Conservation (phyloP, 1,140 invertebrate genomes). For the Meloidogyne hapla region DNA sequence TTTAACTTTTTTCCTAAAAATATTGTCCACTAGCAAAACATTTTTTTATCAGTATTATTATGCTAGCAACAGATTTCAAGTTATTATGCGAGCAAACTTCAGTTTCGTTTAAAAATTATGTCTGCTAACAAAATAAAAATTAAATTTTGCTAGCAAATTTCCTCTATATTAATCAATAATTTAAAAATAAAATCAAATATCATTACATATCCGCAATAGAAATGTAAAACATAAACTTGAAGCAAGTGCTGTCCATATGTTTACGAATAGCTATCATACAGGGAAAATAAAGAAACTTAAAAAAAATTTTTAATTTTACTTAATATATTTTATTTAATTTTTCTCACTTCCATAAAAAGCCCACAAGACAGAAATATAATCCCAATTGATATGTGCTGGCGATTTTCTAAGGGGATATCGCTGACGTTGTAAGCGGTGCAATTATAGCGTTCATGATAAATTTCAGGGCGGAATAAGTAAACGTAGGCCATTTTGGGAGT, state of each 20-base stretch:
- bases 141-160: neutral
- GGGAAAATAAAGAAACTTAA: slow-evolving; percentile 35
- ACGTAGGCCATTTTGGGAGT: neutral
- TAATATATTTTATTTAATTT: neutral
- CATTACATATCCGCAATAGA: slow-evolving; percentile 21
- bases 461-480: slow-evolving; percentile 29
- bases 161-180: neutral
- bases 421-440: slow-evolving; percentile 32
- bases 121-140: too few species aligned
- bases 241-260: slow-evolving; percentile 36
- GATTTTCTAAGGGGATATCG: slow-evolving; percentile 18
- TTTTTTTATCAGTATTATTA: too few species aligned
- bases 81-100: too few species aligned
- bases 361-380: slow-evolving; percentile 18
- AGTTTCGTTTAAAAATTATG: too few species aligned
- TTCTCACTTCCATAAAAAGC: slow-evolving; percentile 23
- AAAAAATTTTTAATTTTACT: neutral
- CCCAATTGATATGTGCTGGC: slow-evolving; percentile 27
- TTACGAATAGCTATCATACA: slow-evolving; percentile 39
- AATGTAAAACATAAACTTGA: slow-evolving; percentile 39
- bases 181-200: neutral
- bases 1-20: too few species aligned
- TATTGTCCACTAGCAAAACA: too few species aligned
- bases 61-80: too few species aligned
- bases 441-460: slow-evolving; percentile 28